Evolutionary conservation across 35 echinoderm and acorn worm genomes (phyloP).

Genomic region (Hemicentrotus pulcherrimus): DNA sequence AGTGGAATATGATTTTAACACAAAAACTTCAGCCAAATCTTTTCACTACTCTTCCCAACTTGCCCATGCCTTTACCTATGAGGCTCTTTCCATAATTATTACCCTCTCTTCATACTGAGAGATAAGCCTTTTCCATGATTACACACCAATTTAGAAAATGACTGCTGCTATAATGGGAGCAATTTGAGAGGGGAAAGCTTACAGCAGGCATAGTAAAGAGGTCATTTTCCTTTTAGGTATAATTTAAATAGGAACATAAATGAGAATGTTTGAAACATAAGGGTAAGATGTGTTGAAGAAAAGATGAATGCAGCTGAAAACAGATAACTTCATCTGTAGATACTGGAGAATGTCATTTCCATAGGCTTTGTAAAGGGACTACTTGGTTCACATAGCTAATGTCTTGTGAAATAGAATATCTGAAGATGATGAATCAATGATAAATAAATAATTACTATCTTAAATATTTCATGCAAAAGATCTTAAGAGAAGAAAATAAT

Average conservation of each 20-base stretch:
- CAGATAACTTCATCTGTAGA: no score
- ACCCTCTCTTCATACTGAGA: not conserved
- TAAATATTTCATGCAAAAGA: no score
- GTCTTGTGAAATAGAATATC: no score
- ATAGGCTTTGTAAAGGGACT: no score
- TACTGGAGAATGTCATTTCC: no score
- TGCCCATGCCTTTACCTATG: not conserved
- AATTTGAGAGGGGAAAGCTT: not conserved
- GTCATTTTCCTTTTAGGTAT: not conserved
- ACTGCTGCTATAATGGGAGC: not conserved
- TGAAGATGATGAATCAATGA: no score
- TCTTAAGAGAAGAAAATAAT: no score
- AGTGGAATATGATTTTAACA: not conserved
- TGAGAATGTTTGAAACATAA: no score
- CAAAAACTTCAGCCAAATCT: not conserved
- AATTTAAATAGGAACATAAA: not conserved
- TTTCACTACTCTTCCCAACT: not conserved
- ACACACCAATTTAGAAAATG: conserved; percentile 5
- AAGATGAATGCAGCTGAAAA: no score
- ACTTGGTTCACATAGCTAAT: no score
- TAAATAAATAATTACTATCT: no score
- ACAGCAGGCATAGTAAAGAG: not conserved
- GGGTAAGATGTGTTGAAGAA: no score
- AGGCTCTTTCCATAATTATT: not conserved
- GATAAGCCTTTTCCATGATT: not conserved